phyloP scores from a whole-genome alignment of 2,113 vertebrate genomes.

The Sarotherodon lohbergeri region DNA sequence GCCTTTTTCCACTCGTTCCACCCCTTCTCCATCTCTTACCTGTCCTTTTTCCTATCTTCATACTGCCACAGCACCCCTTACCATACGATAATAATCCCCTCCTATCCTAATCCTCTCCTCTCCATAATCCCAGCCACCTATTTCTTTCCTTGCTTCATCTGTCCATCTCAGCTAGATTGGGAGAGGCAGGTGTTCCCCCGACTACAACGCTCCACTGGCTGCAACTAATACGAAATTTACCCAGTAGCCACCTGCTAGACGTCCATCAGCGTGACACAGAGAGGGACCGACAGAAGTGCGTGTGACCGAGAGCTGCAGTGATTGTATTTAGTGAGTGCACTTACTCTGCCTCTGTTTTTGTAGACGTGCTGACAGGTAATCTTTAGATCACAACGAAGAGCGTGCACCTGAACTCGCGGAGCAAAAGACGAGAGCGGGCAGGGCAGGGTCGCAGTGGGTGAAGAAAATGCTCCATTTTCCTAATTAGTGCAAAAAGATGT shows the following conservation, averaged over 20 bases:
- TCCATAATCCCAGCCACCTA: background rate
- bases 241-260: constrained; percentile 70
- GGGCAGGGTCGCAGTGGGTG: background rate
- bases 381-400: constrained; percentile 5
- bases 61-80: constrained; percentile 7
- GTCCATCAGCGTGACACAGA: constrained; percentile 41
- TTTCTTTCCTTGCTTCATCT: constrained; percentile 26
- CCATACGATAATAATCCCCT: background rate
- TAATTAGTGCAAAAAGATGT: background rate
- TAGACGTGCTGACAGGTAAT: background rate
- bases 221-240: constrained; percentile 67
- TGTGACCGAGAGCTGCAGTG: background rate
- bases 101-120: background rate
- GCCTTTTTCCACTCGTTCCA: background rate
- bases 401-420: background rate
- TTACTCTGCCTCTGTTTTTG: background rate
- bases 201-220: constrained; percentile 64
- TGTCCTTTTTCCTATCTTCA: constrained; percentile 33
- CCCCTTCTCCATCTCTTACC: background rate
- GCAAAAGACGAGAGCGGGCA: background rate
- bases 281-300: constrained; percentile 3
- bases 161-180: constrained; percentile 66
- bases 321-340: background rate
- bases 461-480: background rate
- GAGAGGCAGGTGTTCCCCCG: constrained; percentile 71